Base-by-base conservation (phyloP, 2,888 invertebrate genomes). In the Cataglyphis altisquamis region DNA sequence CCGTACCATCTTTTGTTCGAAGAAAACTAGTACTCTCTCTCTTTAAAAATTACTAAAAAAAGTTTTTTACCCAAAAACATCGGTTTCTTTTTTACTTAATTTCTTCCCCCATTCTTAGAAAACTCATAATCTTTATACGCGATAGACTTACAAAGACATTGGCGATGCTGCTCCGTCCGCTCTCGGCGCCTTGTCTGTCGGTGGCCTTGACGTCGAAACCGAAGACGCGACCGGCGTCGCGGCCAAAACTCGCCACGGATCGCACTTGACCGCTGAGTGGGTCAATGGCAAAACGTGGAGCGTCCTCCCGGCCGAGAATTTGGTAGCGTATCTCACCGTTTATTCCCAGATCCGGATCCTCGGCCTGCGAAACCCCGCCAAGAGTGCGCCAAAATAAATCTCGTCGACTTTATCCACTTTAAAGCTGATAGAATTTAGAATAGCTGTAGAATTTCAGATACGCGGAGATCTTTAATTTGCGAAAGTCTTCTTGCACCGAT, bases 191-290 rank as follows among this genome's bases (percentile, higher is more conserved):
- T 36, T 96, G 95, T 82, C 97, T 96, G 93, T 98, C 98, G 0
- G 98, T 98, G 12, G 98, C 98, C 95, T 98, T 98, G 12, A 98
- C 98, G 94, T 98, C 98, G 92, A 98, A 98, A 0, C 98, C 98
- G 92, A 97, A 98, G 62, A 98, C 97, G 87, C 96, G 96, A 0
- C 98, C 98, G 25, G 97, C 97, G 88, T 97, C 97, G 74, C 96
- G 95, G 0, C 96, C 95, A 82, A 98, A 96, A 60, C 96, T 96
- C 0, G 97, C 96, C 21, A 98, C 96, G 0, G 97, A 96, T 18
- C 97, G 96, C 66, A 98, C 97, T 88, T 97, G 97, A 4, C 98
- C 98, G 0, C 97, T 96, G 0, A 96, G 95, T 0, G 97, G 96
- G 94, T 98, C 98, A 87, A 98, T 97, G 75, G 97, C 96, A 92